Conservation (phyloP, 1,140 invertebrate genomes). For the Drosophila azteca region DNA sequence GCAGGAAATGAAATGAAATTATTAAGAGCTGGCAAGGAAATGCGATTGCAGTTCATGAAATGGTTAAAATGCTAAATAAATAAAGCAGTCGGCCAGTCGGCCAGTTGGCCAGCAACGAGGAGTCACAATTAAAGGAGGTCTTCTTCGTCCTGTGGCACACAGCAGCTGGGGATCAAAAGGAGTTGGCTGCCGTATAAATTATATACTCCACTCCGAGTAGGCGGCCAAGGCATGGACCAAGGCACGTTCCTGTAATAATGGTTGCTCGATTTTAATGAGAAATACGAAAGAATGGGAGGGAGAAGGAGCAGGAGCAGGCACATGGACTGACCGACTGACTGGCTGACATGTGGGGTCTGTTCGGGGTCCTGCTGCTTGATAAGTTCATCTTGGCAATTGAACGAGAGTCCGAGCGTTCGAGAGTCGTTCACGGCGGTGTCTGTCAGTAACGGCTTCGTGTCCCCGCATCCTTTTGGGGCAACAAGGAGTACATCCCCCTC, state of each 20-base stretch:
- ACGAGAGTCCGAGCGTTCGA: constrained; percentile 34
- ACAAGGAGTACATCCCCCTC: constrained; percentile 2
- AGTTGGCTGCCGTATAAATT: constrained; percentile 50
- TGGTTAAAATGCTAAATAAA: constrained; percentile 68
- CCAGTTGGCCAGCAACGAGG: background rate
- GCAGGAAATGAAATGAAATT: constrained; percentile 8
- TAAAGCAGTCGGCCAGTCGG: constrained; percentile 24
- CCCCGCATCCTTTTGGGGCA: constrained; percentile 16
- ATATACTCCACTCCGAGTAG: constrained; percentile 26
- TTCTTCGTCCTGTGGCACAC: no score
- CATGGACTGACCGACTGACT: background rate
- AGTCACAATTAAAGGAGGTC: constrained; percentile 15
- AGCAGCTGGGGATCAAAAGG: constrained; percentile 16
- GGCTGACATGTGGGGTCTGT: constrained; percentile 11
- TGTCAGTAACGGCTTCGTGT: constrained; percentile 32
- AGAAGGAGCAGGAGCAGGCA: no score
- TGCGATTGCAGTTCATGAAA: constrained; percentile 46
- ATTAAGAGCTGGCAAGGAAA: constrained; percentile 29
- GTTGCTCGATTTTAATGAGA: constrained; percentile 78
- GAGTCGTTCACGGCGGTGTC: constrained; percentile 25
- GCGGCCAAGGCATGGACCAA: constrained; percentile 17
- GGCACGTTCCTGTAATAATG: constrained; percentile 75
- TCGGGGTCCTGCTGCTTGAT: constrained; percentile 16
- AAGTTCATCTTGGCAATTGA: constrained; percentile 52
- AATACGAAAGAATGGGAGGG: constrained; percentile 52